A percentile compares a stretch with the other conserved stretches of the same genome.
Evolutionary conservation across 1,140 invertebrate genomes (phyloP).

Genomic region (Thereuonema tuberculata): DNA sequence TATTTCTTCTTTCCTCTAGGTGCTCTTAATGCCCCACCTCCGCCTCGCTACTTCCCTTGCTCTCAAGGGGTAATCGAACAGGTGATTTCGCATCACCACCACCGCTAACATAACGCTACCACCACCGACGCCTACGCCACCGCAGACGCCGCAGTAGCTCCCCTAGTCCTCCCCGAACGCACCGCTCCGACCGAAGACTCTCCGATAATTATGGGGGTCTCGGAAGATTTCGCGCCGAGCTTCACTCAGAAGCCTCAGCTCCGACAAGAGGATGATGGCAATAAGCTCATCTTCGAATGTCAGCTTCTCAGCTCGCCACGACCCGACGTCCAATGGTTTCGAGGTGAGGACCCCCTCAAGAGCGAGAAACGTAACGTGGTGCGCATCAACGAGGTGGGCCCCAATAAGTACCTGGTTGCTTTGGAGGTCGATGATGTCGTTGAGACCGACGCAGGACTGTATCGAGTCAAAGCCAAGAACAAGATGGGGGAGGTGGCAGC

Average conservation of each 20-base stretch:
- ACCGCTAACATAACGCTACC: too few relatives aligned
- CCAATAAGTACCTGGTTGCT: constrained; percentile 75
- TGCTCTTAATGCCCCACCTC: too few relatives aligned
- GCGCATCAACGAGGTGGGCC: constrained; percentile 64
- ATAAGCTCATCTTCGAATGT: constrained; percentile 89
- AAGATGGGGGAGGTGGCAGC: constrained; percentile 94
- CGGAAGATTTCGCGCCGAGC: constrained; percentile 87
- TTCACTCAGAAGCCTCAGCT: constrained; percentile 94
- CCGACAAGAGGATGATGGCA: constrained; percentile 88
- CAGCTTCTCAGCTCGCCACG: constrained; percentile 72
- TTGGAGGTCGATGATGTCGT: constrained; percentile 89
- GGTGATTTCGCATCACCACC: too few relatives aligned
- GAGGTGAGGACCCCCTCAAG: constrained; percentile 32
- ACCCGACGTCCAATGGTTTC: constrained; percentile 39
- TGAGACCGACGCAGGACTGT: constrained; percentile 89
- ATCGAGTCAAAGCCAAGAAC: constrained; percentile 96
- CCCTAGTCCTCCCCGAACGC: too few relatives aligned
- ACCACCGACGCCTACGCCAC: too few relatives aligned
- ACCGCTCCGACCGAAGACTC: too few relatives aligned
- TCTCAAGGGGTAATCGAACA: too few relatives aligned
- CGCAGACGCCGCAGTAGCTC: too few relatives aligned
- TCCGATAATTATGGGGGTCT: constrained; percentile 10
- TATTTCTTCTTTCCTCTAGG: too few relatives aligned
- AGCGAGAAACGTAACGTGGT: constrained; percentile 73
- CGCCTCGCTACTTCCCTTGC: too few relatives aligned